Evolutionary conservation across 2,113 vertebrate genomes (phyloP), one percentile per base, ranked within the genome.

Genomic region (Lathamus discolor): DNA sequence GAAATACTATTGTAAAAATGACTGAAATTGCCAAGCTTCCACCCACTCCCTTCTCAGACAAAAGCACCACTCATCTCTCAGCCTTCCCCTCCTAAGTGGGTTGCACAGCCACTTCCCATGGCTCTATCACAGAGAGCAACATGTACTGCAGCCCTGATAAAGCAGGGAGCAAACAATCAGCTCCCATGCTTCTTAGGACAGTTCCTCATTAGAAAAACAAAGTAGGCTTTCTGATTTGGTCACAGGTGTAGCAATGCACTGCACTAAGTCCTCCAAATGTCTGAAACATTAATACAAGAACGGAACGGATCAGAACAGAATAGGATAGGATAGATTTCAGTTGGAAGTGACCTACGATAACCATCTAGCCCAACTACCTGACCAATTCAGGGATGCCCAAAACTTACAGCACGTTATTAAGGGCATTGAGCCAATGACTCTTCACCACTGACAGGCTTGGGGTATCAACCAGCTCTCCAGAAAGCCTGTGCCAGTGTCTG

Each of bases 401-500:
- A 90, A 85, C 4, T 33, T 17, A 69, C 76, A 90, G 39, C n/a
- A 46, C 6, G 5, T 64, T 63, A 19, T 44, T 44, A 46, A 70
- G 11, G 23, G 13, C 13, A 35, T 25, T 59, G 51, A 37, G 33
- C 33, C 88, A 54, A 57, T 17, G 19, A 24, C 43, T 39, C 62
- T 68, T 54, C 20, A 59, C 59, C 20, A n/a, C 37, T 37, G 44
- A 28, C 5, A 39, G 25, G 25, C 44, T 13, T 54, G 49, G 35
- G 61, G 23, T 57, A 86, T 10, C 0, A 0, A 43, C 9, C 11
- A 7, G 13, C 23, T 67, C 55, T 67, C 41, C 15, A 44, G 18
- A 31, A 88, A 62, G 25, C 41, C 37, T 39, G 13, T 51, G 43
- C 20, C 49, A 55, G 16, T 17, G 24, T n/a, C 33, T 77, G n/a